Conservation (phyloP, 2,888 invertebrate species). For the Palloptera scutellata region DNA sequence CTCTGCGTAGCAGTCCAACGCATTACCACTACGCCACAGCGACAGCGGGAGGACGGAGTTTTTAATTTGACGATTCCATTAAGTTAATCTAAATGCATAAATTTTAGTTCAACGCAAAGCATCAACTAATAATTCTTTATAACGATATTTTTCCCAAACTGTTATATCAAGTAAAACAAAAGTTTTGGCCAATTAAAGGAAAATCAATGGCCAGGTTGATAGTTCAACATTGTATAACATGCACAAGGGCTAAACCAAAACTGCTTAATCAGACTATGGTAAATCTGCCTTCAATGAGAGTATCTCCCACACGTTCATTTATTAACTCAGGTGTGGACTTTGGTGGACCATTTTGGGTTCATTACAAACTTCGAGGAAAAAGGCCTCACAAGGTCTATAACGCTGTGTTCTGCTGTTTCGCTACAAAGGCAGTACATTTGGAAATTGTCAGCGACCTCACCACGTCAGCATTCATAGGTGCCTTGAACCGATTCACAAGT, state of each 20-base stretch:
- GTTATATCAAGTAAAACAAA: too few species aligned
- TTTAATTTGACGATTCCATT: too few species aligned
- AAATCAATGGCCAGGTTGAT: too few species aligned
- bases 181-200: too few species aligned
- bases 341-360: conserved; percentile 20
- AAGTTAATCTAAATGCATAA: too few species aligned
- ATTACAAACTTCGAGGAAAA: conserved; percentile 19
- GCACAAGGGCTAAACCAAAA: conserved; percentile 16
- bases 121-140: conserved; percentile 34
- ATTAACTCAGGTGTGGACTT: conserved; percentile 23
- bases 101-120: conserved; percentile 11
- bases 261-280: conserved; percentile 18
- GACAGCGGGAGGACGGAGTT: too few species aligned
- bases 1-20: too few species aligned
- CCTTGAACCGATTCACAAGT: background rate
- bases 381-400: conserved; percentile 10
- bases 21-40: too few species aligned
- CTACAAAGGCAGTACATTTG: background rate
- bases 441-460: conserved; percentile 2
- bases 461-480: background rate
- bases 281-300: conserved; percentile 25
- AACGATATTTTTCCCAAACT: too few species aligned
- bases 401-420: background rate
- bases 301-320: conserved; percentile 17
- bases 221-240: conserved; percentile 9